Base-by-base conservation (phyloP, 2,797 vertebrate genomes). In the Halcyon leucocephala region DNA sequence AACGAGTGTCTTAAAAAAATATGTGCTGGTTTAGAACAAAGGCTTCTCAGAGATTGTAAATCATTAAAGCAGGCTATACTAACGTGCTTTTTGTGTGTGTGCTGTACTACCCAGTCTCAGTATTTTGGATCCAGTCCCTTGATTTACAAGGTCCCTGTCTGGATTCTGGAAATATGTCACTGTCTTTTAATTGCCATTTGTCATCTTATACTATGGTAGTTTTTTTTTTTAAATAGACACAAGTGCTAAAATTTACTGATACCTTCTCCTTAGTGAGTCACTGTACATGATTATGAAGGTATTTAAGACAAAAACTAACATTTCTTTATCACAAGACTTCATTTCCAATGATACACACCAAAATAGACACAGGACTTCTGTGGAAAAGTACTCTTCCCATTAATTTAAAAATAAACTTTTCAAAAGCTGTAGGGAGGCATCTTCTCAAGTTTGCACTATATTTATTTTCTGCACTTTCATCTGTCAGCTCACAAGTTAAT, bases 1-100 rank as follows among this genome's bases (percentile, higher is more conserved):
- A 92, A 91, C n/a, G 73, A 82, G 14, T 39, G 22, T 93, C 60
- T 89, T 87, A 48, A 90, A 95, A 35, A 79, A 22, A 85, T 76
- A 72, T 61, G 14, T 44, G 31, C 9, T 79, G 8, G 19, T 39
- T 90, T 79, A 65, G 46, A 88, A 74, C 37, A 83, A 67, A 67
- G n/a, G 10, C 22, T 58, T 87, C 48, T 83, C 41, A 41, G 49
- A 88, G 33, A 51, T 0, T 65, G 19, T 82, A 60, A 69, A 19
- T 73, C 55, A 54, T 58, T 76, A 48, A 82, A 69, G 54, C 22
- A 76, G 18, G 24, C 46, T 77, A 12, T 39, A 33, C 15, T 51
- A 49, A 49, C 22, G 7, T 55, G 16, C 35, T 3, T 35, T 15
- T 46, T 84, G 49, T 83, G 37, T 84, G 54, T 76, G 35, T 57